Evolutionary conservation across 2,113 vertebrate genomes (phyloP).

Genomic region (Pangasianodon gigas): DNA sequence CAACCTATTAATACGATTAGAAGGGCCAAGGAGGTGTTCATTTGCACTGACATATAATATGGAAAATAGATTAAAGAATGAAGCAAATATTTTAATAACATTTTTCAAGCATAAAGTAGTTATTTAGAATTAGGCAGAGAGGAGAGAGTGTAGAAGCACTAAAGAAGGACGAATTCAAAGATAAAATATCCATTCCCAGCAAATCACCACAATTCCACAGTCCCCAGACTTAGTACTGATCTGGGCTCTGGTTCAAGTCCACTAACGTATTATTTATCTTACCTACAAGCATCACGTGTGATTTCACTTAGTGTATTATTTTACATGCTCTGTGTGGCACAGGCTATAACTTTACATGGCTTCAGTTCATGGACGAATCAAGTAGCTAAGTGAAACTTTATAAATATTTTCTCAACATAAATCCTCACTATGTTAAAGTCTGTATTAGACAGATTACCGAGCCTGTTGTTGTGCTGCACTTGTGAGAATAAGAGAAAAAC

Average conservation of each 20-base stretch:
- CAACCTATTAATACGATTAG: conserved; percentile 46
- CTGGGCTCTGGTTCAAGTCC: background rate
- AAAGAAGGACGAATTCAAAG: background rate
- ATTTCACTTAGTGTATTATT: background rate
- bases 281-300: background rate
- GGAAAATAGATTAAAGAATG: background rate
- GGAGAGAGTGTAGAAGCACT: background rate
- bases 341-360: background rate
- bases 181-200: background rate
- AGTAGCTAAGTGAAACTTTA: background rate
- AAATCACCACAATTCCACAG: background rate
- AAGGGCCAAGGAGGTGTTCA: background rate
- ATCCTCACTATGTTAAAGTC: background rate
- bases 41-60: background rate
- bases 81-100: background rate
- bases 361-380: background rate
- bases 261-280: background rate
- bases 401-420: background rate
- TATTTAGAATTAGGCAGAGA: background rate
- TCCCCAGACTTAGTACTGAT: background rate
- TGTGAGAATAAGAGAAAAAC: background rate
- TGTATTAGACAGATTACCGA: background rate
- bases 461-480: background rate
- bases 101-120: background rate
- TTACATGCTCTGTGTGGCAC: background rate